These are phyloP conservation scores for Oppia nitens DNA, from an alignment of 1,140 invertebrate genomes.

Conservation along the genomic window DNA sequence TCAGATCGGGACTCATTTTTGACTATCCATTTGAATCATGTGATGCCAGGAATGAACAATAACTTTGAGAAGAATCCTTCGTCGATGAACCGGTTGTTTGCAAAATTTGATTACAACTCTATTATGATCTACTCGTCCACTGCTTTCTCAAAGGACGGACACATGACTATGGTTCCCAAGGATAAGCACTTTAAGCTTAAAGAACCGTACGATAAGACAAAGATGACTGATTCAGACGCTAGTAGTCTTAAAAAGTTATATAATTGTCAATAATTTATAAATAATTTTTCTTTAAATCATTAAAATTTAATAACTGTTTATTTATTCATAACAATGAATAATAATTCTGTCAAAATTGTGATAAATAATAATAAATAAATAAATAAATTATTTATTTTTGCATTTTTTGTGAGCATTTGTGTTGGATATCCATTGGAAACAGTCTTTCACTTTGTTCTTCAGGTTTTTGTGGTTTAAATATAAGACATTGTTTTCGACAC, in stretches of 20 bases:
- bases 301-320: too few relatives aligned
- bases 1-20: slow-evolving; percentile 21
- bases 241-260: not conserved
- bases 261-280: not conserved
- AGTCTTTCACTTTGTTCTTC: too few relatives aligned
- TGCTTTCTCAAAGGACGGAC: slow-evolving; percentile 18
- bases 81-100: slow-evolving; percentile 2
- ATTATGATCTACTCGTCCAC: slow-evolving; percentile 21
- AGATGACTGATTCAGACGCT: not conserved
- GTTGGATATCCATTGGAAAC: too few relatives aligned
- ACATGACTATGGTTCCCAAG: not conserved
- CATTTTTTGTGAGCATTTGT: too few relatives aligned
- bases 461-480: too few relatives aligned
- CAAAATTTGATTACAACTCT: slow-evolving; percentile 19
- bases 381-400: too few relatives aligned
- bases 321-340: too few relatives aligned
- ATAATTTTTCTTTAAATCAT: too few relatives aligned
- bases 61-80: not conserved
- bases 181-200: not conserved
- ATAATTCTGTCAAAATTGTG: too few relatives aligned
- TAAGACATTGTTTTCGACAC: too few relatives aligned
- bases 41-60: not conserved
- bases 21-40: not conserved
- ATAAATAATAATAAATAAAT: too few relatives aligned
- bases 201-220: not conserved